Evolutionary conservation across 2,797 vertebrate genomes (phyloP).

Genomic region (Ctenosaura bakeri): DNA sequence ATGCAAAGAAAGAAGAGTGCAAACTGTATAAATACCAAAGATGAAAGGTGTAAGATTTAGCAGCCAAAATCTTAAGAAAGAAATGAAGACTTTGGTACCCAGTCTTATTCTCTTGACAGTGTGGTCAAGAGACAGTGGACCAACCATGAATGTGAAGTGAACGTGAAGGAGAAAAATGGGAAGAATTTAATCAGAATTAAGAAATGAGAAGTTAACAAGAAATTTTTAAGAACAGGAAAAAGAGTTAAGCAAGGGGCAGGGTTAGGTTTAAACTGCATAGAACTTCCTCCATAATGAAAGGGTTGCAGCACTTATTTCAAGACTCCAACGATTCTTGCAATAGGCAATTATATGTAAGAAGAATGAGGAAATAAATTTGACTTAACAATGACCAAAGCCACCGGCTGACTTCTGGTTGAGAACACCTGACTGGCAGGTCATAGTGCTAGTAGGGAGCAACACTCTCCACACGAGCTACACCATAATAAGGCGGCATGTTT

Average conservation of each 20-base stretch:
- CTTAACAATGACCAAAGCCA: neutral
- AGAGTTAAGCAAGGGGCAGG: neutral
- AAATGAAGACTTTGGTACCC: neutral
- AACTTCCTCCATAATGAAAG: neutral
- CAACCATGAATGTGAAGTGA: neutral
- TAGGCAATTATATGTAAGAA: neutral
- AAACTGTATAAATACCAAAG: neutral
- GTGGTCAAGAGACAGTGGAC: neutral
- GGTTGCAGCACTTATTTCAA: neutral
- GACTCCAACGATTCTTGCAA: neutral
- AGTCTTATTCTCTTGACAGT: neutral
- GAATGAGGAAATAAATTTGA: slow-evolving; percentile 13
- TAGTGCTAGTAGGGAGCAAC: neutral
- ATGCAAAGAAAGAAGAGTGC: neutral
- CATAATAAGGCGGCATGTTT: neutral
- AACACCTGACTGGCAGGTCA: neutral
- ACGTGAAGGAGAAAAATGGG: neutral
- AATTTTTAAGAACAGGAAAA: neutral
- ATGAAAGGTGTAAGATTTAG: neutral
- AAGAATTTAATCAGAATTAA: neutral
- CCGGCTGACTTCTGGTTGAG: neutral
- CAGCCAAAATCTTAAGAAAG: neutral
- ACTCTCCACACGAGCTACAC: too few species aligned
- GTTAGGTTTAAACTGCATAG: neutral
- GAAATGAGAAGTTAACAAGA: neutral